Evolutionary conservation across 2,113 vertebrate genomes (phyloP), one percentile per base, ranked within the genome.

Genomic region (Podarcis cretensis): DNA sequence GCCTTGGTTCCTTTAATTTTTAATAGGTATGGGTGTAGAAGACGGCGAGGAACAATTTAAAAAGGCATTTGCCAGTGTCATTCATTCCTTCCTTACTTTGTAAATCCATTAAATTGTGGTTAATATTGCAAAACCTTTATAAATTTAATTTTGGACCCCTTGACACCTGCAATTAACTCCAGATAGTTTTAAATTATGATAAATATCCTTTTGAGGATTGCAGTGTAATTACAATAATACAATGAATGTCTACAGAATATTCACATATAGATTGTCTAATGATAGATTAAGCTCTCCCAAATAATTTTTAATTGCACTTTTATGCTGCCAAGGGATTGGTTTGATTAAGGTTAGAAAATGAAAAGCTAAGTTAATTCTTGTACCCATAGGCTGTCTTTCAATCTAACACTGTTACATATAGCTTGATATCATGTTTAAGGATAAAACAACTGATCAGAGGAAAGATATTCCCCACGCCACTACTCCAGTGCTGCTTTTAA

Each of bases 331-430:
- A 84, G 66, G 16, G 77, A 73, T 93, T 78, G 73, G 81, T 89
- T 95, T 37, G 66, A 92, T 94, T 89, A 78, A 93, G 90, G 86
- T 92, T 93, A 93, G 85, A 0, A 48, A 88, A 78, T 87, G 91
- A 93, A 89, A 94, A 92, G 90, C 86, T 89, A 75, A 66, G 10
- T 84, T 87, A 80, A 69, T 80, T n/a, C n/a, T 57, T 35, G 63
- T 54, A 25, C 3, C 30, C 65, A 69, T 13, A 68, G n/a, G 27
- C 65, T 81, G 83, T 57, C 48, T 74, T 84, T 74, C 20, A 32
- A 71, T 54, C 32, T 32, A 32, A 68, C 37, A 43, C 6, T 25
- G 77, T 25, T 81, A n/a, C 48, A 37, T 81, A 3, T 59, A 71
- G 21, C n/a, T 57, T 81, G n/a, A 16, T 25, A 27, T 68, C 35